Conservation (phyloP, 2,888 invertebrate species). For the Tromatobia lineatoria region DNA sequence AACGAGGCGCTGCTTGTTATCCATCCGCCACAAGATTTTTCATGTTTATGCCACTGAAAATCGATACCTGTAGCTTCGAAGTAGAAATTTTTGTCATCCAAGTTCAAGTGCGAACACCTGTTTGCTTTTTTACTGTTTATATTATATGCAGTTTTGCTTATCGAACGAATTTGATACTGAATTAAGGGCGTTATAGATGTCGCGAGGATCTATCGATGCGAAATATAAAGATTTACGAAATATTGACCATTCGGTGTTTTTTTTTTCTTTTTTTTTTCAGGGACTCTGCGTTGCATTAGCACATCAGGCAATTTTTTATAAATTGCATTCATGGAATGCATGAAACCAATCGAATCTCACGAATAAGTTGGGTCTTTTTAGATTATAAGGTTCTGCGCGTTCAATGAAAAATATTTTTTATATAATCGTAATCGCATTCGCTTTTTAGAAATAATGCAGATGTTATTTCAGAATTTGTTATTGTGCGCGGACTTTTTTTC, state of each 20-base stretch:
- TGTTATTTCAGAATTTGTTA: slow-evolving; percentile 2
- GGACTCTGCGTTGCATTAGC: slow-evolving; percentile 41
- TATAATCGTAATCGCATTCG: neutral
- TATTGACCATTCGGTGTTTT: slow-evolving; percentile 28
- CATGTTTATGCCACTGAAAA: slow-evolving; percentile 2
- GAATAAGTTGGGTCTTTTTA: neutral
- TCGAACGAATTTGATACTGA: no score
- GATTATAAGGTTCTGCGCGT: slow-evolving; percentile 3
- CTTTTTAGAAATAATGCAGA: neutral
- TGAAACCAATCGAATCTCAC: neutral
- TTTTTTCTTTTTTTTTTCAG: slow-evolving; percentile 39
- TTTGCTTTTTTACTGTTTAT: slow-evolving; percentile 16
- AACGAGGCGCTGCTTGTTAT: slow-evolving; percentile 72
- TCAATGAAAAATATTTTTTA: slow-evolving; percentile 15
- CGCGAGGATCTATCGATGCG: slow-evolving; percentile 49
- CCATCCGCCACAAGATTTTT: slow-evolving; percentile 26
- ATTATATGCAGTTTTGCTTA: neutral
- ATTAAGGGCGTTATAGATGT: slow-evolving; percentile 58
- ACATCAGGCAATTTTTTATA: slow-evolving; percentile 28
- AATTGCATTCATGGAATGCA: slow-evolving; percentile 39
- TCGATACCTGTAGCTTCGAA: slow-evolving; percentile 17
- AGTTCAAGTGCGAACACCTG: neutral
- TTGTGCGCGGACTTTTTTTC: neutral
- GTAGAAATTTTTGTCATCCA: slow-evolving; percentile 22
- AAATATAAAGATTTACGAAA: slow-evolving; percentile 55